These are phyloP conservation scores for Drosophila punjabiensis DNA, from an alignment of 1,140 invertebrate genomes.

Conservation along the genomic window DNA sequence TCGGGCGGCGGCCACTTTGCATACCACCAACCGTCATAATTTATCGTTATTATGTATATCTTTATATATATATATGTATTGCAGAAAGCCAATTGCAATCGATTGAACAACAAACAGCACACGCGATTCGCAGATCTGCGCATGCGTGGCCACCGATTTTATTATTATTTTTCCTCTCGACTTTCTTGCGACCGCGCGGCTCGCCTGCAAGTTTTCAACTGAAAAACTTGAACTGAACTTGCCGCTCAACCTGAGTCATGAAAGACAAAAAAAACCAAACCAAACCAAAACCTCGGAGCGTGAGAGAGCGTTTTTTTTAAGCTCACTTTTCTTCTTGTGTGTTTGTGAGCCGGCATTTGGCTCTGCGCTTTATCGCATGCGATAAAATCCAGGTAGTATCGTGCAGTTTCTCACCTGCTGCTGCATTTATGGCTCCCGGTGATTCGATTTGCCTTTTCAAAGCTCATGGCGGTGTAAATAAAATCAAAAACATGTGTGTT, in stretches of 20 bases:
- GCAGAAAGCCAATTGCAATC: constrained; percentile 55
- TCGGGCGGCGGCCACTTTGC: constrained; percentile 26
- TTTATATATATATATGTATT: constrained; percentile 25
- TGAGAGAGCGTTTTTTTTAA: constrained; percentile 20
- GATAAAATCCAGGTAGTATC: constrained; percentile 18
- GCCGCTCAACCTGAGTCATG: constrained; percentile 33
- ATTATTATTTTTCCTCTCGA: constrained; percentile 7
- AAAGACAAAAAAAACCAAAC: constrained; percentile 16
- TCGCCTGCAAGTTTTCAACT: constrained; percentile 59
- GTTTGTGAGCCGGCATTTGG: constrained; percentile 30
- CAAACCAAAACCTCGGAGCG: constrained; percentile 1
- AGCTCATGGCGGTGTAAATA: constrained; percentile 33
- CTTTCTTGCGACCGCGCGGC: constrained; percentile 45
- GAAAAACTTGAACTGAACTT: constrained; percentile 28
- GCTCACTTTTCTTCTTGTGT: constrained; percentile 23
- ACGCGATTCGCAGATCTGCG: constrained; percentile 48
- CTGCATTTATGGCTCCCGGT: constrained; percentile 44
- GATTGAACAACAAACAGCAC: constrained; percentile 55
- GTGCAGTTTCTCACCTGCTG: constrained; percentile 36
- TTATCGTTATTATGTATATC: constrained; percentile 56
- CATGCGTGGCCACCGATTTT: constrained; percentile 45
- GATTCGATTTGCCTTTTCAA: constrained; percentile 12
- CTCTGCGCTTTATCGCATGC: constrained; percentile 45
- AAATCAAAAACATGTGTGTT: constrained; percentile 58
- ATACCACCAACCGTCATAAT: constrained; percentile 31